These are phyloP conservation scores for Anisognathus igniventris DNA, from an alignment of 2,797 vertebrate species.

Conservation along the genomic window DNA sequence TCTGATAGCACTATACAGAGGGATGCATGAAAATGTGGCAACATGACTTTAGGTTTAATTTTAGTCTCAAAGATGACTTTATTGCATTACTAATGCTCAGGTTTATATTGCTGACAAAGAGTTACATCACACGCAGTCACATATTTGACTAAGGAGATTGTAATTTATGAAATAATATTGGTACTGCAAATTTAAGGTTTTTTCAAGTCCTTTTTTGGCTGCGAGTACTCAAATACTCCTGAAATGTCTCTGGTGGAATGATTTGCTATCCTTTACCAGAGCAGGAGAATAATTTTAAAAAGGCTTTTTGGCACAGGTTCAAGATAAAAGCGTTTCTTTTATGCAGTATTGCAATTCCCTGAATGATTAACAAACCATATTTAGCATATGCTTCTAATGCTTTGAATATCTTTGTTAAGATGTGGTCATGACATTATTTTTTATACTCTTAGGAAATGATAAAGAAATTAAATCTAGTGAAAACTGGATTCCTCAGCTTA, in stretches of 20 bases:
- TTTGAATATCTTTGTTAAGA: constrained; percentile 49
- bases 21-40: neutral
- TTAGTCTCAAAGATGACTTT: neutral
- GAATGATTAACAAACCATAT: constrained; percentile 63
- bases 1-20: neutral
- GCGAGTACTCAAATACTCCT: neutral
- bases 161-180: neutral
- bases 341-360: constrained; percentile 26
- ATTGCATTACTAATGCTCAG: neutral
- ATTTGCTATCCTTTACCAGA: constrained; percentile 27
- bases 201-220: neutral
- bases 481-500: neutral
- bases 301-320: constrained; percentile 49
- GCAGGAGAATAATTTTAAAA: constrained; percentile 47
- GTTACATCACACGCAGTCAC: neutral
- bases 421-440: constrained; percentile 13
- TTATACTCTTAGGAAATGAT: neutral
- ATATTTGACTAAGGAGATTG: neutral
- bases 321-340: constrained; percentile 19
- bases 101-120: neutral
- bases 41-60: neutral
- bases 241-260: constrained; percentile 3
- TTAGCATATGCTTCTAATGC: constrained; percentile 60
- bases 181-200: neutral
- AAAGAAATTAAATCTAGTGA: neutral